Conservation (phyloP, 2,113 vertebrate genomes). For the Crotalus tigris region DNA sequence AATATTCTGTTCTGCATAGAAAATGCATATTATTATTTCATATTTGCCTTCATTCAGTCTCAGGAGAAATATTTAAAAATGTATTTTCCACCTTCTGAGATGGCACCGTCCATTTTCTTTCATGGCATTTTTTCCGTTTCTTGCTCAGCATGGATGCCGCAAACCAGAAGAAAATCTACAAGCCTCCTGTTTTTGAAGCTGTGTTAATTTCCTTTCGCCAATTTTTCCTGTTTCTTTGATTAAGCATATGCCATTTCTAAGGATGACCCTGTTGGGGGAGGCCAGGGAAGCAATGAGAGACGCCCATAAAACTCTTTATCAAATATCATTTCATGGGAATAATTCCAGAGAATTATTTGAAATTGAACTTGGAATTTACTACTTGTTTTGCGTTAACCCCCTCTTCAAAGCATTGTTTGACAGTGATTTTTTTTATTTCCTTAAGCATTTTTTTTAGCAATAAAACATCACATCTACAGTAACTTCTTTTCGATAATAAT, state of each 20-base stretch:
- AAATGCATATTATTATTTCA: not conserved
- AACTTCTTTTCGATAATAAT: conserved; percentile 76
- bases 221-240: conserved; percentile 31
- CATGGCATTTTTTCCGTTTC: not conserved
- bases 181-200: not conserved
- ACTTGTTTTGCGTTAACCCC: conserved; percentile 57
- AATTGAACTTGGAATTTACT: conserved; percentile 39
- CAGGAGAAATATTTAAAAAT: not conserved
- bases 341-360: conserved; percentile 40
- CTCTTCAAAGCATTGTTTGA: conserved; percentile 39
- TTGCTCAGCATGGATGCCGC: not conserved
- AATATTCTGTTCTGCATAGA: not conserved
- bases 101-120: not conserved
- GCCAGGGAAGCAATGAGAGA: not conserved
- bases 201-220: conserved; percentile 8
- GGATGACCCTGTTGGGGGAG: not conserved
- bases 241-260: not conserved
- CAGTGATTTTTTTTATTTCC: conserved; percentile 15
- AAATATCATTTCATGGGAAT: not conserved
- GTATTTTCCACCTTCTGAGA: not conserved
- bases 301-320: conserved; percentile 6
- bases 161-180: not conserved
- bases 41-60: not conserved
- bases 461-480: conserved; percentile 64
- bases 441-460: conserved; percentile 56